A percentile compares a stretch with the other conserved stretches of the same genome.
Evolutionary conservation across 2,113 vertebrate species (phyloP).

Genomic region (Elaphurus davidianus): DNA sequence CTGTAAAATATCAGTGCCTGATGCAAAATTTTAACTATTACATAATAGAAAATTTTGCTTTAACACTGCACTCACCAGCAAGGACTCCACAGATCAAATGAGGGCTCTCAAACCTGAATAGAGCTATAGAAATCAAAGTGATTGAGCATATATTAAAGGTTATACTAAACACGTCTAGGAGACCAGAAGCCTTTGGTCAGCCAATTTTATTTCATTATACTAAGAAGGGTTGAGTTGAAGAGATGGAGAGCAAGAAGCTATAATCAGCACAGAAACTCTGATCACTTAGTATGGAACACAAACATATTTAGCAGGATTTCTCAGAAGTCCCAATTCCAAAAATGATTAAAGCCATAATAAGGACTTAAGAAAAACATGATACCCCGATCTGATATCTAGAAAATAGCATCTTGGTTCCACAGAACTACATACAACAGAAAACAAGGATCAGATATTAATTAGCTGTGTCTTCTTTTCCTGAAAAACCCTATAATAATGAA

Average conservation of each 20-base stretch:
- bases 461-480: background rate
- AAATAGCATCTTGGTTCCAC: constrained; percentile 17
- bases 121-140: constrained; percentile 71
- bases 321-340: constrained; percentile 21
- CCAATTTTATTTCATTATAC: constrained; percentile 8
- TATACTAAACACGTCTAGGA: background rate
- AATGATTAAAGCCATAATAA: constrained; percentile 20
- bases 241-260: background rate
- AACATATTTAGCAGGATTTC: constrained; percentile 13
- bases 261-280: background rate
- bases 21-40: constrained; percentile 73
- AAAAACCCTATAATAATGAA: constrained; percentile 15
- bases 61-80: constrained; percentile 82
- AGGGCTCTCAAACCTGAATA: constrained; percentile 68
- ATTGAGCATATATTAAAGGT: constrained; percentile 67
- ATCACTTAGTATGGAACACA: constrained; percentile 7
- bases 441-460: background rate
- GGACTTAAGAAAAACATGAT: constrained; percentile 18
- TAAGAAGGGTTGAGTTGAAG: background rate
- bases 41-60: constrained; percentile 70
- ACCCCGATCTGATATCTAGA: background rate
- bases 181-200: background rate
- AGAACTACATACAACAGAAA: constrained; percentile 32
- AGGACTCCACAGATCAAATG: constrained; percentile 76
- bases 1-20: background rate